Base-by-base conservation (phyloP, 2,113 vertebrate species). In the Megaleporinus macrocephalus region DNA sequence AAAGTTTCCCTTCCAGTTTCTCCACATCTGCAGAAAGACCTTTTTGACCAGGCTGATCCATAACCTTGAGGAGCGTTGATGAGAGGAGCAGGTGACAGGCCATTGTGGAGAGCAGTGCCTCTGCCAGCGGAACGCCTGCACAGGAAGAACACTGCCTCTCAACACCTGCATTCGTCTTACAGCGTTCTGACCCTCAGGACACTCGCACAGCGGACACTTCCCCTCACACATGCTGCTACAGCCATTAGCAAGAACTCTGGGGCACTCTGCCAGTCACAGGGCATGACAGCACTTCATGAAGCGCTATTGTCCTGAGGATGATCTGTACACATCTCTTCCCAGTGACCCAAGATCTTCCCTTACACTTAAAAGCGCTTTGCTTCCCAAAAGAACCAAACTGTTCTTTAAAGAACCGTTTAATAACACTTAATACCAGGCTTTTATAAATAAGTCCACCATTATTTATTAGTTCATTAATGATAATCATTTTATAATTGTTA, bases 91-190 rank as follows among this genome's bases (percentile, higher is more conserved):
- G 82, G 75, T 84, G 82, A 85, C 78, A 78, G 85, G 70, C 78
- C 73, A 87, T 88, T 88, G 86, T 88, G 71, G 82, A 85, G 73
- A 76, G 73, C 13, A 36, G 13, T 69, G 73, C 80, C 66, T 22
- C 47, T 79, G 84, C 68, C 70, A 82, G 86, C 82, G 84, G 79
- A 86, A 88, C 87, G 85, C 78, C 86, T 83, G 26, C 47, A 79
- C 87, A 93, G 92, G 93, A 94, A 93, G 22, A 83, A 65, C 15
- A 69, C 86, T 55, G 68, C 80, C 86, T 86, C 57, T 86, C 79
- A 87, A 86, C 90, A 91, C 84, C 91, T 90, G 91, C 76, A 72
- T 57, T 80, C 86, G 83, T 84, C 63, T 73, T 57, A 87, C 65
- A n/a, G 49, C 82, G 83, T 78, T 77, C 73, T 82, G 80, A 83